Conservation (phyloP, 2,888 invertebrate genomes). For the Sminthurinus aureus region DNA sequence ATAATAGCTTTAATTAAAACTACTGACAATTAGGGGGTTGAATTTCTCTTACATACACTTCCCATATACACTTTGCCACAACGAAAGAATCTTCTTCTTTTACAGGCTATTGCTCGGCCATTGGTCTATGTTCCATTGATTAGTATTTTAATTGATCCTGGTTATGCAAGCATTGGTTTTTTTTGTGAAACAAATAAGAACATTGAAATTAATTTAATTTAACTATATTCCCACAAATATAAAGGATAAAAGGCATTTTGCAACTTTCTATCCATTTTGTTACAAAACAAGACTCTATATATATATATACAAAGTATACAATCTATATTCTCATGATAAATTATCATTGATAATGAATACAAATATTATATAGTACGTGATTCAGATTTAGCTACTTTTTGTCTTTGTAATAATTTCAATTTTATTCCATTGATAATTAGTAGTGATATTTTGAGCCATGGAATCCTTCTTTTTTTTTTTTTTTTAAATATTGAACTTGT, state of each 20-base stretch:
- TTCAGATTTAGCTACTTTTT: too few species aligned
- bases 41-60: conserved; percentile 36
- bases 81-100: conserved; percentile 56
- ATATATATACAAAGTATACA: too few species aligned
- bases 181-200: background rate
- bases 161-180: conserved; percentile 59
- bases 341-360: too few species aligned
- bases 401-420: too few species aligned
- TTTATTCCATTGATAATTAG: too few species aligned
- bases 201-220: background rate
- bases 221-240: background rate
- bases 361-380: too few species aligned
- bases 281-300: background rate
- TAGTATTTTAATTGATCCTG: conserved; percentile 50
- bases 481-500: background rate
- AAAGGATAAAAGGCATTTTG: background rate
- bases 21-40: background rate
- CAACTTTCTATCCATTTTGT: background rate
- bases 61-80: conserved; percentile 51
- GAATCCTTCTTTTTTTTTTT: too few species aligned
- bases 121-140: conserved; percentile 46
- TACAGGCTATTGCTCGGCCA: conserved; percentile 58
- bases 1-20: background rate
- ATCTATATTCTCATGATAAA: too few species aligned
- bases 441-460: too few species aligned